Evolutionary conservation across 2,113 vertebrate species (phyloP), one percentile per base, ranked within the genome.

Genomic region (Onychostoma macrolepis): DNA sequence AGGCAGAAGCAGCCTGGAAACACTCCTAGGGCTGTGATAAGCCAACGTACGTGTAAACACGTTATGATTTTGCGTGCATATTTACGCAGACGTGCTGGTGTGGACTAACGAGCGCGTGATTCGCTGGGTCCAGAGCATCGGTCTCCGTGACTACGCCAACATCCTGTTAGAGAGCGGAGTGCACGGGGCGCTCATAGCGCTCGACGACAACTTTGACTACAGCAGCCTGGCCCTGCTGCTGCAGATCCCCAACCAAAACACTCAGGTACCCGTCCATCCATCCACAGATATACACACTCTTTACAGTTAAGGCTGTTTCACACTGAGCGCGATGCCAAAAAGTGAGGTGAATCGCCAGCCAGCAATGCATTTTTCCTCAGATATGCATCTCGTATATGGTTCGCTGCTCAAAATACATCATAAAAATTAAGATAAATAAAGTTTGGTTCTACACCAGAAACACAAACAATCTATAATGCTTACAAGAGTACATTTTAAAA

Each of bases 171-270:
- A 99, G 94, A 99, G 98, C 77, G 98, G 98, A 4, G 97, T 99
- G 28, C 98, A 99, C 6, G 98, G 98, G 8, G 97, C 97, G 21
- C 97, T 99, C 63, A 96, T 99, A 87, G 97, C 97, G 80, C 93
- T 99, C 89, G 98, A 99, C 56, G 97, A 99, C 92, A 99, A 99
- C 94, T 99, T 99, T 89, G 98, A 99, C 95, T 99, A 98, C 93
- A 98, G 95, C 95, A 99, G 98, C 94, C 94, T 99, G 93, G 98
- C 98, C 56, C 95, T 99, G 88, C 94, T 99, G 86, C 95, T 99
- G 90, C 98, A 99, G 94, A 99, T 99, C 91, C 98, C 98, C 91
- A 99, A 93, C 86, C 98, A 99, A 93, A 99, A 97, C 93, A 99
- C 98, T 89, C 97, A 97, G 96, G 97, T 94, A 26, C 26, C 3